Conservation (phyloP, 2,888 invertebrate species). For the Fissipunctia ypsillon region DNA sequence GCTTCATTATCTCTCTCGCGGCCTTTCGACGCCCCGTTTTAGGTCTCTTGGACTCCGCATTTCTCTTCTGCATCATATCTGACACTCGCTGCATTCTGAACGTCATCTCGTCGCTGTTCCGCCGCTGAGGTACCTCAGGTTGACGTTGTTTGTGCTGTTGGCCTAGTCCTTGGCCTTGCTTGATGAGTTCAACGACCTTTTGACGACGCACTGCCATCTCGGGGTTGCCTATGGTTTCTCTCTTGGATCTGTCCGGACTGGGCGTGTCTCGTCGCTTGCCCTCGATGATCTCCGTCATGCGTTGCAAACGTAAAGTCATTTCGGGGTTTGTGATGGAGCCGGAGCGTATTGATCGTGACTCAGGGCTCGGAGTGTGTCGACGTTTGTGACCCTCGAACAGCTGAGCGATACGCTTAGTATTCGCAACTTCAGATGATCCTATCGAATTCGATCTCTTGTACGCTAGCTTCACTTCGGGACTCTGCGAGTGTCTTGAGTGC, state of each 20-base stretch:
- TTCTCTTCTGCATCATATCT: constrained; percentile 94
- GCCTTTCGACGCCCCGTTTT: constrained; percentile 80
- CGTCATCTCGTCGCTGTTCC: constrained; percentile 83
- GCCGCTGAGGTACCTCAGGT: constrained; percentile 67
- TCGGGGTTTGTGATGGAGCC: constrained; percentile 77
- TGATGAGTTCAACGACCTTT: constrained; percentile 79
- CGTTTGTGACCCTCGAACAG: constrained; percentile 81
- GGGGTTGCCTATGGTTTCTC: constrained; percentile 78
- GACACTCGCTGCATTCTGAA: constrained; percentile 93
- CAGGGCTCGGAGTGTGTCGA: constrained; percentile 79
- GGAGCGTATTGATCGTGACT: constrained; percentile 73
- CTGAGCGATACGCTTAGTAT: constrained; percentile 81
- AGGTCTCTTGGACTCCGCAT: constrained; percentile 84
- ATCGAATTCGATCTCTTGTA: constrained; percentile 80
- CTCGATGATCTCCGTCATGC: constrained; percentile 84
- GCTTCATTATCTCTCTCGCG: constrained; percentile 92
- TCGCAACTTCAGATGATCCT: constrained; percentile 75
- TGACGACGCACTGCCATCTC: constrained; percentile 83
- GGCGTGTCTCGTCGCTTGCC: constrained; percentile 79
- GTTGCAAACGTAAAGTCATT: constrained; percentile 79
- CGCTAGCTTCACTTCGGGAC: constrained; percentile 70
- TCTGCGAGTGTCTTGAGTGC: constrained; percentile 73
- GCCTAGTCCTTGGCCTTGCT: constrained; percentile 63
- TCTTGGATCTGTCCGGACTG: constrained; percentile 78
- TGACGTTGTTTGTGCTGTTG: constrained; percentile 73